These are phyloP conservation scores for Polymixis flavicincta DNA, from an alignment of 2,888 invertebrate genomes.

Conservation along the genomic window DNA sequence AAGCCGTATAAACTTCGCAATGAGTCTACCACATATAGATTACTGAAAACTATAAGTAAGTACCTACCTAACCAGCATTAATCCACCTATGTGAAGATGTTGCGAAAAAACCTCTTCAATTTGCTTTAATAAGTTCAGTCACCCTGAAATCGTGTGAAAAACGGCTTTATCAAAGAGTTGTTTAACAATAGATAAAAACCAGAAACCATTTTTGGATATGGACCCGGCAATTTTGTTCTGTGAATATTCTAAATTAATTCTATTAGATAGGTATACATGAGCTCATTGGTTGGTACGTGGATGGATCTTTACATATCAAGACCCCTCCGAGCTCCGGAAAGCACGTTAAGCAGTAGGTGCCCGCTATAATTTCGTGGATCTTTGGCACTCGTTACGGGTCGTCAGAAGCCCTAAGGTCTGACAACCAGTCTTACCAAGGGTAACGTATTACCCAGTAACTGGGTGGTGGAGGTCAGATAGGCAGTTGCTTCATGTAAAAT, in stretches of 20 bases:
- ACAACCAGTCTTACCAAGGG: too few species aligned
- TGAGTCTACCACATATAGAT: not conserved
- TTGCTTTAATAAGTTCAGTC: slow-evolving; percentile 32
- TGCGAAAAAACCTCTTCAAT: not conserved
- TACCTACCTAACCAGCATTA: not conserved
- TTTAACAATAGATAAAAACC: not conserved
- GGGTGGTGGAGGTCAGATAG: too few species aligned
- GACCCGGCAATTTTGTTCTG: not conserved
- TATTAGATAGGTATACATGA: not conserved
- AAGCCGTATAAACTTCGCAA: not conserved
- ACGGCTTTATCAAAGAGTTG: not conserved
- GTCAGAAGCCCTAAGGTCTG: too few species aligned
- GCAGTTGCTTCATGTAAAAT: too few species aligned
- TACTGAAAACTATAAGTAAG: too few species aligned
- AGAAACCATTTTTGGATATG: not conserved
- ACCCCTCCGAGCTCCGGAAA: too few species aligned
- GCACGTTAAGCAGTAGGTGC: too few species aligned
- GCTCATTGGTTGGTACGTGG: not conserved
- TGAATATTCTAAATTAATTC: not conserved
- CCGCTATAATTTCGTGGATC: too few species aligned
- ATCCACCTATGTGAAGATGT: slow-evolving; percentile 3
- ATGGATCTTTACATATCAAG: too few species aligned
- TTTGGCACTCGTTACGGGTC: too few species aligned
- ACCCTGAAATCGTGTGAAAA: slow-evolving; percentile 34
- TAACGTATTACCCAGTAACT: too few species aligned